phyloP scores from a whole-genome alignment of 2,888 invertebrate genomes.

The Mylabris sibirica region DNA sequence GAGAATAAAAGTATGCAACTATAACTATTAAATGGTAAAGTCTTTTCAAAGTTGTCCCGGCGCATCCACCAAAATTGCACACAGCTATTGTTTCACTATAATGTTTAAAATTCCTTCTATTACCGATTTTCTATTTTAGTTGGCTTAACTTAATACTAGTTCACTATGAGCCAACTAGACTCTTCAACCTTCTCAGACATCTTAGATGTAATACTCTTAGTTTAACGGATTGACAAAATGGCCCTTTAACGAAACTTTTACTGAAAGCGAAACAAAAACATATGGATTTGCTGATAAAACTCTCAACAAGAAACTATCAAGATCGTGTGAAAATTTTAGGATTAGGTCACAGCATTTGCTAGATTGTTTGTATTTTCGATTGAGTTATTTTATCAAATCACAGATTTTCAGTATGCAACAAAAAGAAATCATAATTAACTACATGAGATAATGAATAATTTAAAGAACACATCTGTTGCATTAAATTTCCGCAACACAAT shows the following conservation, averaged over 20 bases:
- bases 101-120: background rate
- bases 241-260: background rate
- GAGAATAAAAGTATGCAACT: background rate
- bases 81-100: too few relatives aligned
- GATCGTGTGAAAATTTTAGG: background rate
- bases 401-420: background rate
- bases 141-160: background rate
- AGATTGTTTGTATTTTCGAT: background rate
- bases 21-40: background rate
- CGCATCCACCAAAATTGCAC: background rate
- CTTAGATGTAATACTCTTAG: background rate
- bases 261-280: background rate
- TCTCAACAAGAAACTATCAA: conserved; percentile 5
- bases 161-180: background rate
- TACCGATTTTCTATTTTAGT: background rate
- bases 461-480: background rate
- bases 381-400: background rate
- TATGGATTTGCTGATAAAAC: conserved; percentile 6
- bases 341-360: background rate
- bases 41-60: background rate
- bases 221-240: background rate
- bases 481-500: background rate
- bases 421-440: background rate
- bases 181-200: background rate
- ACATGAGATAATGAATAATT: background rate